phyloP scores from a whole-genome alignment of 1,140 invertebrate genomes.

The Venustaconcha ellipsiformis region DNA sequence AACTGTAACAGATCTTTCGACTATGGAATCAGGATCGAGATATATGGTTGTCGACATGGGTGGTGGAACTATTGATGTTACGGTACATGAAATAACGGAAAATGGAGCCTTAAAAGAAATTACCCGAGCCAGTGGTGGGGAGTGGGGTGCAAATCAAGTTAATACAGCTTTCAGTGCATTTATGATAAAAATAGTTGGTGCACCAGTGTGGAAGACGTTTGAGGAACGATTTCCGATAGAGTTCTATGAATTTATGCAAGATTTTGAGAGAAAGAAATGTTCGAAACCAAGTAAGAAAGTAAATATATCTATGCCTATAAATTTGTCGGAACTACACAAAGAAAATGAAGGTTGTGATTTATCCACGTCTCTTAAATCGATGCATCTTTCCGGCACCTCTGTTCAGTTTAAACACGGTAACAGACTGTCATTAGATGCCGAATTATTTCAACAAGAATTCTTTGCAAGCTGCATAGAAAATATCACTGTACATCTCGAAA shows the following conservation, averaged over 20 bases:
- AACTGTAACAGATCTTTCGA: neutral
- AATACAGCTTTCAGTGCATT: slow-evolving; percentile 9
- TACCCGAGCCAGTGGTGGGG: slow-evolving; percentile 2
- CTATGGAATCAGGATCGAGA: slow-evolving; percentile 8
- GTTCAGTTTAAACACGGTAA: neutral
- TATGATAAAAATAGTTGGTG: slow-evolving; percentile 9
- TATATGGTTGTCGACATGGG: slow-evolving; percentile 20
- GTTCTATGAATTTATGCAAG: slow-evolving; percentile 5
- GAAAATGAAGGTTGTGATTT: slow-evolving; percentile 9
- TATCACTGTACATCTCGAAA: slow-evolving; percentile 1
- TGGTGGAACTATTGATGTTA: slow-evolving; percentile 12
- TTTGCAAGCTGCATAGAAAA: slow-evolving; percentile 7
- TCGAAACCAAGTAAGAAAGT: slow-evolving; percentile 1
- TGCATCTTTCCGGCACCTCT: neutral
- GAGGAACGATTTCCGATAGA: slow-evolving; percentile 1
- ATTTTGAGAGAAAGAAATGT: slow-evolving; percentile 25
- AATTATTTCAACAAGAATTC: slow-evolving; percentile 1
- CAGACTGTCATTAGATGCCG: slow-evolving; percentile 3
- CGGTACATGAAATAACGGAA: slow-evolving; percentile 1
- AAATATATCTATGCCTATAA: neutral
- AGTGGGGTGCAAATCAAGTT: slow-evolving; percentile 11
- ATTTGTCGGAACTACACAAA: slow-evolving; percentile 1
- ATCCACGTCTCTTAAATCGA: neutral
- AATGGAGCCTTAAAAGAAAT: slow-evolving; percentile 8
- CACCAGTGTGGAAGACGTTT: slow-evolving; percentile 1